Evolutionary conservation across 2,888 invertebrate species (phyloP).

Genomic region (Poecilobothrus nobilitatus): DNA sequence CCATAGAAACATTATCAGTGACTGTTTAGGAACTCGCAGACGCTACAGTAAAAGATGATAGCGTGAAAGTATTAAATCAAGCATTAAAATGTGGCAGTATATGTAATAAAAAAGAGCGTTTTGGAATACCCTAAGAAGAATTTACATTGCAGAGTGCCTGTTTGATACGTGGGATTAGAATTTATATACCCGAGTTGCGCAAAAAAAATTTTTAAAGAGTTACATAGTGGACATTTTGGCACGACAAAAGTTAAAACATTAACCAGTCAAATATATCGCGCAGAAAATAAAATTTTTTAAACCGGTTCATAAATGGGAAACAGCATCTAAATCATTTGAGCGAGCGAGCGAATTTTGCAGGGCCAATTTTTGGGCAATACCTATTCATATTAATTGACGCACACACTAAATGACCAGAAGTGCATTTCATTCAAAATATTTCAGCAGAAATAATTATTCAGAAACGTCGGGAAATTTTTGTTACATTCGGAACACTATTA

Average conservation of each 20-base stretch:
- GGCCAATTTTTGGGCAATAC: slow-evolving; percentile 14
- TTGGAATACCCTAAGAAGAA: slow-evolving; percentile 20
- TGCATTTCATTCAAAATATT: slow-evolving; percentile 24
- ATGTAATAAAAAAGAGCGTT: slow-evolving; percentile 16
- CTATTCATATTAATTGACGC: slow-evolving; percentile 37
- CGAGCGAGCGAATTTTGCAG: slow-evolving; percentile 19
- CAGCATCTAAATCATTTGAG: slow-evolving; percentile 22
- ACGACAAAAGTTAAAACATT: slow-evolving; percentile 10
- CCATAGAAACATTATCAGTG: slow-evolving; percentile 21
- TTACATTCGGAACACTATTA: slow-evolving; percentile 13
- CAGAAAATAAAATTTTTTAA: slow-evolving; percentile 17
- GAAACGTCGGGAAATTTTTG: slow-evolving; percentile 13
- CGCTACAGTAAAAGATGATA: slow-evolving; percentile 16
- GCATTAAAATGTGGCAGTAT: slow-evolving; percentile 17
- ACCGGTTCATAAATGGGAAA: slow-evolving; percentile 18
- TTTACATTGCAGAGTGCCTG: slow-evolving; percentile 23
- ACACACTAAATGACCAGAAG: slow-evolving; percentile 36
- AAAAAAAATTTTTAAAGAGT: slow-evolving; percentile 19
- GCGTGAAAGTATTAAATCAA: slow-evolving; percentile 14
- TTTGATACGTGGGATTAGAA: slow-evolving; percentile 22
- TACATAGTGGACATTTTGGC: slow-evolving; percentile 23
- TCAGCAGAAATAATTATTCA: slow-evolving; percentile 16
- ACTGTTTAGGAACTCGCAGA: slow-evolving; percentile 14
- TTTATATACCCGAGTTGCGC: slow-evolving; percentile 21
- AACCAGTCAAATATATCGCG: slow-evolving; percentile 11